phyloP scores from a whole-genome alignment of 2,888 invertebrate genomes.

The Glaucopsyche alexis region DNA sequence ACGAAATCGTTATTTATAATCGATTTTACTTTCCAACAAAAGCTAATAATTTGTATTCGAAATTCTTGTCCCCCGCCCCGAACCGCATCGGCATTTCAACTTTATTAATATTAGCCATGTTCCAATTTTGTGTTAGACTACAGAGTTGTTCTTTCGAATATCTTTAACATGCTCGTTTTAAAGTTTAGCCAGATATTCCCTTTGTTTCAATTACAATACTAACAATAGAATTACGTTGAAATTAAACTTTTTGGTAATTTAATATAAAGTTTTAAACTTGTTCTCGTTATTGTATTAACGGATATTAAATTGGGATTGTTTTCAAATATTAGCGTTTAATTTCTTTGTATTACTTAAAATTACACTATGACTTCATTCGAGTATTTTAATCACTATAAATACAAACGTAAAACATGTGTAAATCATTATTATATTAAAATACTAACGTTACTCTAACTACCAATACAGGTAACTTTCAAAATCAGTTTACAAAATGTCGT shows the following conservation, averaged over 20 bases:
- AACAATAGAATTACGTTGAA: conserved; percentile 12
- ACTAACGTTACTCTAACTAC: neutral
- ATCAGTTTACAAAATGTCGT: conserved; percentile 12
- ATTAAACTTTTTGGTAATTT: conserved; percentile 25
- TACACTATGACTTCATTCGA: neutral
- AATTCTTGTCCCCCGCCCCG: conserved; percentile 46
- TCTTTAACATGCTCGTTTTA: conserved; percentile 25
- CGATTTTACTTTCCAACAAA: conserved; percentile 62
- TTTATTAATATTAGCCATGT: conserved; percentile 51
- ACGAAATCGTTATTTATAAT: conserved; percentile 65
- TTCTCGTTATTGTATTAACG: conserved; percentile 4
- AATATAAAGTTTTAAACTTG: conserved; percentile 13
- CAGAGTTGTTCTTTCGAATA: conserved; percentile 32
- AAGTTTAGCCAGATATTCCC: conserved; percentile 15
- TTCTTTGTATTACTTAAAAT: neutral
- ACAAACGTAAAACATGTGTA: neutral
- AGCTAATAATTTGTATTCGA: conserved; percentile 59
- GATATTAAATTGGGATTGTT: conserved; percentile 9
- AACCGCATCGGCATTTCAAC: conserved; percentile 51
- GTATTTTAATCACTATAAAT: neutral
- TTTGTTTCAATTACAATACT: conserved; percentile 22
- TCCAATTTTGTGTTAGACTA: conserved; percentile 49
- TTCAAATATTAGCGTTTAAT: neutral
- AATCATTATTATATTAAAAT: neutral
- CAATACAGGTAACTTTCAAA: neutral